phyloP scores from a whole-genome alignment of 2,888 invertebrate species.

The Timema cristinae region DNA sequence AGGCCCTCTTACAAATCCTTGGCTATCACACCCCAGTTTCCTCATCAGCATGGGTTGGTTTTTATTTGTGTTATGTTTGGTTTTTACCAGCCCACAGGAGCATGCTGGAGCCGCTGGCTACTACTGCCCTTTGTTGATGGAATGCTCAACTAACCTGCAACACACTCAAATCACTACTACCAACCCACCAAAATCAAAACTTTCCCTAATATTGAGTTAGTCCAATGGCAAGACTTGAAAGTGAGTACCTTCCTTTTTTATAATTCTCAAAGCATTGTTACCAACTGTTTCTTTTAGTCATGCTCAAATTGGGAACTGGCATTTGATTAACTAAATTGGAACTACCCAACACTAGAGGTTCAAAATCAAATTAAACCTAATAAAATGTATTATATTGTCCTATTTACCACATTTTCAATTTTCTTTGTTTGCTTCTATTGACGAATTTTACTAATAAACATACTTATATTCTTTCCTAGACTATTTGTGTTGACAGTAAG shows the following conservation, averaged over 20 bases:
- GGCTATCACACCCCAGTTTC: too few relatives aligned
- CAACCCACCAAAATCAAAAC: constrained; percentile 20
- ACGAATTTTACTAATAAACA: too few relatives aligned
- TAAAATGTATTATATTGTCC: too few relatives aligned
- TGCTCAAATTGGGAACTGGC: constrained; percentile 14
- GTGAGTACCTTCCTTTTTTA: constrained; percentile 29
- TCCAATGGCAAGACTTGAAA: constrained; percentile 32
- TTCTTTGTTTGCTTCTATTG: too few relatives aligned
- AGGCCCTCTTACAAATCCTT: too few relatives aligned
- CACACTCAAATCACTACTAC: constrained; percentile 18
- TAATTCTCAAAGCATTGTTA: not conserved
- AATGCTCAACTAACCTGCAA: constrained; percentile 31
- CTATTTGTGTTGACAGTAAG: too few relatives aligned
- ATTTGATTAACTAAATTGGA: too few relatives aligned
- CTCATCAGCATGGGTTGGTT: constrained; percentile 7
- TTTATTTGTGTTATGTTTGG: constrained; percentile 28
- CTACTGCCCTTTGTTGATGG: constrained; percentile 29
- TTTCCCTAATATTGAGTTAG: constrained; percentile 21
- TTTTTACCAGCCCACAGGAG: constrained; percentile 20
- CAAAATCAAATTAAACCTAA: too few relatives aligned
- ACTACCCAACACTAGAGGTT: too few relatives aligned
- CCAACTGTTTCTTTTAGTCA: not conserved
- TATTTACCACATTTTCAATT: too few relatives aligned
- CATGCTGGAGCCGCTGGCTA: constrained; percentile 16
- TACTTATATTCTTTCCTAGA: too few relatives aligned